Conservation (phyloP, 2,888 invertebrate species). For the Penaeus monodon region DNA sequence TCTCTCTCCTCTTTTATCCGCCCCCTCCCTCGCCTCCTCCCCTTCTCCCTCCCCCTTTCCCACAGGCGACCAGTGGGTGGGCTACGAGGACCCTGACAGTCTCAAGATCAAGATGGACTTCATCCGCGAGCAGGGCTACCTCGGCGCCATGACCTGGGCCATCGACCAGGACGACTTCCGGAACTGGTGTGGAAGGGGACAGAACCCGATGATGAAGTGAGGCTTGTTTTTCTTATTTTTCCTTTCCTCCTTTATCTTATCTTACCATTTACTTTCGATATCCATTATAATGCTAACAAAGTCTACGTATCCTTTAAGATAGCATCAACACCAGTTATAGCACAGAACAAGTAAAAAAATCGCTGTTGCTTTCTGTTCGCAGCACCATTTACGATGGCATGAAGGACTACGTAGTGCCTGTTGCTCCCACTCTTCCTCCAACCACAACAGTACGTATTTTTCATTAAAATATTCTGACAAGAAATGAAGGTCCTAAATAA, state of each 20-base stretch:
- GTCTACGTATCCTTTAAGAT: too few relatives aligned
- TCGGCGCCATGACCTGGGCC: constrained; percentile 68
- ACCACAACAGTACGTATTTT: constrained; percentile 1
- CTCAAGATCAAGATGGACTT: constrained; percentile 80
- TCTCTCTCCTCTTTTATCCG: too few relatives aligned
- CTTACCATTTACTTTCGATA: too few relatives aligned
- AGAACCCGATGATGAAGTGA: constrained; percentile 66
- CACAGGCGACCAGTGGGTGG: constrained; percentile 85
- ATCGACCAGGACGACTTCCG: constrained; percentile 67
- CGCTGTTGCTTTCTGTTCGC: background rate
- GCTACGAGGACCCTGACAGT: constrained; percentile 85
- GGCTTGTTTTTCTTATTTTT: too few relatives aligned
- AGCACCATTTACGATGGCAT: background rate
- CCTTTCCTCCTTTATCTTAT: too few relatives aligned
- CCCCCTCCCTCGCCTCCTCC: too few relatives aligned
- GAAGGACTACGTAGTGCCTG: constrained; percentile 8
- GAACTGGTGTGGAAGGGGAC: constrained; percentile 63
- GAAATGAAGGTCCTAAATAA: too few relatives aligned
- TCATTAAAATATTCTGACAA: too few relatives aligned
- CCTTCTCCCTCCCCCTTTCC: background rate
- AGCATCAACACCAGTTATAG: too few relatives aligned
- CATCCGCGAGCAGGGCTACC: constrained; percentile 33
- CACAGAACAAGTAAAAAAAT: too few relatives aligned
- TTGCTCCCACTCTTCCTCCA: background rate
- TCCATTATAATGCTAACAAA: too few relatives aligned